Evolutionary conservation across 2,113 vertebrate species (phyloP).

Genomic region (Jacana jacana): DNA sequence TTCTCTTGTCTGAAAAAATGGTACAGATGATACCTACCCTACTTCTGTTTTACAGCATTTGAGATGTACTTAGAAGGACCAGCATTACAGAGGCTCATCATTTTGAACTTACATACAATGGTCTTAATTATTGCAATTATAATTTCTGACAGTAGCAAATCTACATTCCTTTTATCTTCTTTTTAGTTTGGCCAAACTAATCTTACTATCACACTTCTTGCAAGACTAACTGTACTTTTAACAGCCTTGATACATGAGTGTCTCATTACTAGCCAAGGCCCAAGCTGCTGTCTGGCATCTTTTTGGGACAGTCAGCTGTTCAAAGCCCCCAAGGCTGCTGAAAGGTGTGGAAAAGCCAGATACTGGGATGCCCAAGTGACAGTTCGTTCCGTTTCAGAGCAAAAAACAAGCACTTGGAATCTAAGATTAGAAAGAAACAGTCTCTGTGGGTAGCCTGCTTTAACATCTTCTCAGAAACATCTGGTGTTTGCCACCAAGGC

Average conservation of each 20-base stretch:
- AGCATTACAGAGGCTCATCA: not conserved
- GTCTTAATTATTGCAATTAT: not conserved
- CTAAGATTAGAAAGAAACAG: not conserved
- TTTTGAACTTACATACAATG: not conserved
- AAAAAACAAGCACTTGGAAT: not conserved
- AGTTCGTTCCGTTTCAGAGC: not conserved
- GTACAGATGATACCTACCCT: not conserved
- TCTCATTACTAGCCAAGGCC: not conserved
- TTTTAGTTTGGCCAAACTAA: not conserved
- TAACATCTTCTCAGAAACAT: not conserved
- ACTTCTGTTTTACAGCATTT: not conserved
- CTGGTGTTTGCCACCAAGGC: not conserved
- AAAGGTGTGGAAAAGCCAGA: not conserved
- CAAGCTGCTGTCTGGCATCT: not conserved
- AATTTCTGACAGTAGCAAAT: slow-evolving; percentile 18
- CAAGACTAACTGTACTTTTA: not conserved
- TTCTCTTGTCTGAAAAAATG: not conserved
- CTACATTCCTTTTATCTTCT: not conserved
- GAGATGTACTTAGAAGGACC: not conserved
- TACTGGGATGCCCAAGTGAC: not conserved
- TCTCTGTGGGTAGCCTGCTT: not conserved
- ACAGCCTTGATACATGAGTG: not conserved
- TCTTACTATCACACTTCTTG: not conserved
- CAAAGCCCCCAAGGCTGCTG: not conserved
- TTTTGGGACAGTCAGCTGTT: not conserved